Evolutionary conservation across 2,888 invertebrate species (phyloP), one percentile per base, ranked within the genome.

Genomic region (Aphidius colemani): DNA sequence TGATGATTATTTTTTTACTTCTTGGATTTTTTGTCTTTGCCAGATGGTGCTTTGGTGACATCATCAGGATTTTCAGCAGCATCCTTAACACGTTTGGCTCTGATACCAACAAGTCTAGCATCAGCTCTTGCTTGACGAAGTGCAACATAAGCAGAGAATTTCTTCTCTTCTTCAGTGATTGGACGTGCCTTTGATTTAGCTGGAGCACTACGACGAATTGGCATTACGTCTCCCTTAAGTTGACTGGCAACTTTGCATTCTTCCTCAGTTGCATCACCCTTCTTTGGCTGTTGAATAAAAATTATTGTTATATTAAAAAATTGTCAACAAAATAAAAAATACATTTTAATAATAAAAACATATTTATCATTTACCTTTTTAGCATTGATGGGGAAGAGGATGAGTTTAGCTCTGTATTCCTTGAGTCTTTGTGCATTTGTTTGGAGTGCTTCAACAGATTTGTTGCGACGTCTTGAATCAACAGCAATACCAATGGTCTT

Each of bases 401-500:
- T 97, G 78, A 99, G 86, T 82, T 96, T 94, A 64, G 94, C 92
- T 80, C 90, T 91, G 85, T 99, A 99, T 82, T 97, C 96, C 85
- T 98, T 98, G 70, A 99, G 85, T 70, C 99, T 89, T 82, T 98
- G 97, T 44, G 95, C 93, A 86, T 99, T 99, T 53, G 89, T 87
- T 83, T 95, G 94, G 50, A 98, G 86, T 4, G 95, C 93, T 84
- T 99, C 98, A 44, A 97, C 89, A 40, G 97, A 97, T 82, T 95
- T 94, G 85, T 98, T 99, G 68, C 94, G 91, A 71, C 99, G 90
- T 74, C 99, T 90, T 74, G 91, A 91, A 82, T 99, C 99, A 39
- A 99, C 96, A 67, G 97, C 86, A 81, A 99, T 94, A 58, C 99
- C 99, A 84, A 99, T 90, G 7, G 95, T 93, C 75, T 90, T 89